phyloP scores from a whole-genome alignment of 2,888 invertebrate species.

The Baccha elongata region DNA sequence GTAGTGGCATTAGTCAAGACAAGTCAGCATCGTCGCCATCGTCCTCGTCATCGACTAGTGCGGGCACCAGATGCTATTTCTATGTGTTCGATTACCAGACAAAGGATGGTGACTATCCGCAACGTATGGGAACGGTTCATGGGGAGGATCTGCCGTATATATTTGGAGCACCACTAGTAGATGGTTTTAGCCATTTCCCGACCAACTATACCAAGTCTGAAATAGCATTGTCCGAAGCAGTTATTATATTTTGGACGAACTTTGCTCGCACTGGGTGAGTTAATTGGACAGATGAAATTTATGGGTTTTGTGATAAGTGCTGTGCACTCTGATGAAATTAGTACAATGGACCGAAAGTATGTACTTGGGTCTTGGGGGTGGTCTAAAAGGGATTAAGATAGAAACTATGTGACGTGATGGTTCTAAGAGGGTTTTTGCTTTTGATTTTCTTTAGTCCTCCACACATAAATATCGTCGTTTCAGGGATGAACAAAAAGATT shows the following conservation, averaged over 20 bases:
- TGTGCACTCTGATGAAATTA: conserved; percentile 61
- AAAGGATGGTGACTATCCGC: conserved; percentile 93
- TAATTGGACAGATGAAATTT: conserved; percentile 71
- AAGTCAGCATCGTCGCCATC: conserved; percentile 77
- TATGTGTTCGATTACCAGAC: conserved; percentile 97
- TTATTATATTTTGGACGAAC: conserved; percentile 94
- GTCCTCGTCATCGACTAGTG: conserved; percentile 77
- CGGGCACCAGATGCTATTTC: conserved; percentile 92
- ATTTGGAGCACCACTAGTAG: conserved; percentile 94
- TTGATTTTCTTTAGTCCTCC: conserved; percentile 1
- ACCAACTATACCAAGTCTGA: conserved; percentile 95
- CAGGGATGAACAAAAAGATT: conserved; percentile 40
- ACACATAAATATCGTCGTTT: background rate
- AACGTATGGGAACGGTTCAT: conserved; percentile 96
- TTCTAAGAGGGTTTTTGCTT: background rate
- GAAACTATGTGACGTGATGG: background rate
- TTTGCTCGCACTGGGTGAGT: conserved; percentile 95
- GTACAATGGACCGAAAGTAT: conserved; percentile 14
- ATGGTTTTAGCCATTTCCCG: conserved; percentile 91
- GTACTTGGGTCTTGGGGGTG: background rate
- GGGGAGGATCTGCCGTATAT: conserved; percentile 96
- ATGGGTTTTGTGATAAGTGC: conserved; percentile 67
- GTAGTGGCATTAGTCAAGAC: conserved; percentile 81
- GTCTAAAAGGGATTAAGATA: background rate
- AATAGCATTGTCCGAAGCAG: conserved; percentile 92